These are phyloP conservation scores for Desmodus rotundus DNA, from an alignment of 2,113 vertebrate genomes.

Conservation along the genomic window DNA sequence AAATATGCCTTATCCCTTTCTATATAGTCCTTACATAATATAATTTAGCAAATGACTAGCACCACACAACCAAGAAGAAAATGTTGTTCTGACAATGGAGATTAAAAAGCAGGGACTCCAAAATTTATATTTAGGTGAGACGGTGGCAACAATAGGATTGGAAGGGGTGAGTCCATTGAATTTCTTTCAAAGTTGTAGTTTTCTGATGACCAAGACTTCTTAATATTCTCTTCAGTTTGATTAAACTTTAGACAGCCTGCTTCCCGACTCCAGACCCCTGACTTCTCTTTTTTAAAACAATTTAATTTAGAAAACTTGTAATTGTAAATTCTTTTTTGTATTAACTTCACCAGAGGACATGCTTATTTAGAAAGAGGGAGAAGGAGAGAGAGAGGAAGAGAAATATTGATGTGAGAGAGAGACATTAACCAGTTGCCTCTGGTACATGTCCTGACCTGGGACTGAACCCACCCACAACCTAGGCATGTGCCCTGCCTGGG, in stretches of 20 bases:
- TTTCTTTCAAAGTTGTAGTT: conserved; percentile 4
- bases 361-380: too few species aligned
- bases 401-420: too few species aligned
- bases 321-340: not conserved
- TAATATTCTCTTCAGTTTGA: not conserved
- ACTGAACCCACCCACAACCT: too few species aligned
- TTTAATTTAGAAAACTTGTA: not conserved
- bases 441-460: too few species aligned
- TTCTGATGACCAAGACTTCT: not conserved
- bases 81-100: not conserved
- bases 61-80: not conserved
- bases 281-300: not conserved
- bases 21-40: not conserved
- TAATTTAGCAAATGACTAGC: not conserved
- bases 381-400: too few species aligned
- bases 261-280: not conserved
- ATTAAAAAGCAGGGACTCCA: not conserved
- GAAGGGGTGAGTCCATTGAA: not conserved
- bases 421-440: too few species aligned
- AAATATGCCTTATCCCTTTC: not conserved
- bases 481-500: too few species aligned
- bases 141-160: not conserved
- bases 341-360: too few species aligned
- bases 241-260: not conserved
- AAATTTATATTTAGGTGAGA: not conserved